Evolutionary conservation across 2,888 invertebrate genomes (phyloP).

Genomic region (Chaitophorus viminalis): DNA sequence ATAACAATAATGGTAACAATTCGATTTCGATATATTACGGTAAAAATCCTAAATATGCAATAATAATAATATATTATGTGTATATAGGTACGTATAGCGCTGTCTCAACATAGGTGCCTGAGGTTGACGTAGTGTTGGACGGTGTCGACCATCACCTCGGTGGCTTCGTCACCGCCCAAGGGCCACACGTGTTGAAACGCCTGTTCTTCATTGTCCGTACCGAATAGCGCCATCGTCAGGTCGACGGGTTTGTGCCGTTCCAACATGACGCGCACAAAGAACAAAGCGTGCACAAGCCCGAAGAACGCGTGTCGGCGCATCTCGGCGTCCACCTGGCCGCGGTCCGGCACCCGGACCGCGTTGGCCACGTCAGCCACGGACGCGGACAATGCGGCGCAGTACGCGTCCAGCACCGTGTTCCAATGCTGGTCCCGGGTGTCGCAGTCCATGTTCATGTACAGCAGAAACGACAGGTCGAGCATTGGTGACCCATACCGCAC

Average conservation of each 20-base stretch:
- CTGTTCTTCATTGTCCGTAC: background rate
- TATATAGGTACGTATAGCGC: too few relatives aligned
- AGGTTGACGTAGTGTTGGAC: constrained; percentile 30
- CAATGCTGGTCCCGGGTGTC: constrained; percentile 72
- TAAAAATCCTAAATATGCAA: too few relatives aligned
- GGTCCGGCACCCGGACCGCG: constrained; percentile 6
- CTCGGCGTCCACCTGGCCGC: constrained; percentile 31
- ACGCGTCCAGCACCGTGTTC: constrained; percentile 72
- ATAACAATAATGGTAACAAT: too few relatives aligned
- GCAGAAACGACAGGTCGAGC: constrained; percentile 73
- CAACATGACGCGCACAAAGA: constrained; percentile 20
- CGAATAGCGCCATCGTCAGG: too few relatives aligned
- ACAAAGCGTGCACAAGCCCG: constrained; percentile 4
- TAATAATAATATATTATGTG: too few relatives aligned
- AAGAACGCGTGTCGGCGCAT: background rate
- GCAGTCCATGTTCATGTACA: constrained; percentile 74
- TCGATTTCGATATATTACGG: too few relatives aligned
- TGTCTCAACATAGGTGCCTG: too few relatives aligned
- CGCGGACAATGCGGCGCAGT: constrained; percentile 71
- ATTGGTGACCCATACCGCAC: constrained; percentile 71
- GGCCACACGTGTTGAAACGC: background rate
- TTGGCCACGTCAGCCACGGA: constrained; percentile 24
- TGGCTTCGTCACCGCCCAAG: constrained; percentile 7
- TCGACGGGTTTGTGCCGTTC: background rate
- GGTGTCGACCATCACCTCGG: constrained; percentile 10